Conservation (phyloP, 2,888 invertebrate genomes). For the Julus scanicus region DNA sequence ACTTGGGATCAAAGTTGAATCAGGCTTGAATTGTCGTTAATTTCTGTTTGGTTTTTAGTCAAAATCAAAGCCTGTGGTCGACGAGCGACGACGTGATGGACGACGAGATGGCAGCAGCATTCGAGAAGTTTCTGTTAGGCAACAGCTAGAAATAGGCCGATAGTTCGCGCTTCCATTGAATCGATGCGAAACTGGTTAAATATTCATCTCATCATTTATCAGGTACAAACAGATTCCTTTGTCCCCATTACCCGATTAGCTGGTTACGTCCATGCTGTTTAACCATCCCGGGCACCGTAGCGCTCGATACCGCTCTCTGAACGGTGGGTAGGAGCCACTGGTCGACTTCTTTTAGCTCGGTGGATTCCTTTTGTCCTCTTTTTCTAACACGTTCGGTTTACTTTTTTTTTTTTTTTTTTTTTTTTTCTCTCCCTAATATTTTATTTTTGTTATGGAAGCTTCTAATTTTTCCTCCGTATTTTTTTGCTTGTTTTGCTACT, state of each 20-base stretch:
- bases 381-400: neutral
- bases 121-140: slow-evolving; percentile 69
- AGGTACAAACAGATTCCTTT: slow-evolving; percentile 30
- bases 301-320: neutral
- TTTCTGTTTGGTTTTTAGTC: slow-evolving; percentile 54
- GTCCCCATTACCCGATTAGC: slow-evolving; percentile 26
- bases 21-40: neutral
- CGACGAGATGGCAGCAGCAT: slow-evolving; percentile 73
- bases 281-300: neutral
- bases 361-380: neutral
- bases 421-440: neutral
- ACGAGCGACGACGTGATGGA: slow-evolving; percentile 72
- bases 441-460: neutral
- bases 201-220: slow-evolving; percentile 38
- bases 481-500: neutral
- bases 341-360: neutral
- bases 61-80: slow-evolving; percentile 55
- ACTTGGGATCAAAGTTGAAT: neutral
- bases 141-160: slow-evolving; percentile 51
- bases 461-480: neutral
- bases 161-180: slow-evolving; percentile 16
- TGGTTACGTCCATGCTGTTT: neutral
- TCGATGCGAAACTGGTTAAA: slow-evolving; percentile 26
- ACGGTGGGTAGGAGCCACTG: neutral
- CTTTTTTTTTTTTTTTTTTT: too few species aligned